Evolutionary conservation across 1,140 invertebrate species (phyloP).

Genomic region (Saxidomus purpurata): DNA sequence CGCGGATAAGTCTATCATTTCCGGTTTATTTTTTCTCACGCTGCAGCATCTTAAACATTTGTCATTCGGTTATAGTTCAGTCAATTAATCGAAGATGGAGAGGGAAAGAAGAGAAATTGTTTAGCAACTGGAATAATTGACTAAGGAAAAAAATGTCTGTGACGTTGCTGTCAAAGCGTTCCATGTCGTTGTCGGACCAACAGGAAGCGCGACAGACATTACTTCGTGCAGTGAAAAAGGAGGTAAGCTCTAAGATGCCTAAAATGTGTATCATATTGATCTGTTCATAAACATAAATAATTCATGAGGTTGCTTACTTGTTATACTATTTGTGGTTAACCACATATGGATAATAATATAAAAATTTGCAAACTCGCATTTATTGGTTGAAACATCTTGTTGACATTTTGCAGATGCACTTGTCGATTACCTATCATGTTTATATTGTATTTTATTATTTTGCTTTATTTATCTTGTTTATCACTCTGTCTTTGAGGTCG

Average conservation of each 20-base stretch:
- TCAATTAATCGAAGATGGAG: slow-evolving; percentile 40
- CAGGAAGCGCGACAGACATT: slow-evolving; percentile 91
- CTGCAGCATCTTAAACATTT: slow-evolving; percentile 9
- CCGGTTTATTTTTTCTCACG: neutral
- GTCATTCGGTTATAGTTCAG: slow-evolving; percentile 33
- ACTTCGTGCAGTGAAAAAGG: slow-evolving; percentile 93
- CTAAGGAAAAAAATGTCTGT: slow-evolving; percentile 42
- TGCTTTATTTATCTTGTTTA: no score
- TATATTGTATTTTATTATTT: no score
- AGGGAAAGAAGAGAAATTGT: neutral
- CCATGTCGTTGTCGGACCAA: slow-evolving; percentile 48
- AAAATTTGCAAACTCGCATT: neutral
- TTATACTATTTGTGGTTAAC: slow-evolving; percentile 21
- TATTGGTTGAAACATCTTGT: neutral
- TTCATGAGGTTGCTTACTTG: slow-evolving; percentile 39
- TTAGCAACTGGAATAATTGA: slow-evolving; percentile 5
- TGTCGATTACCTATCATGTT: no score
- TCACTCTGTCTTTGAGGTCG: no score
- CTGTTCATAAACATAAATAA: slow-evolving; percentile 63
- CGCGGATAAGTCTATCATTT: no score
- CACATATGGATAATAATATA: neutral
- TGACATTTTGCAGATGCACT: neutral
- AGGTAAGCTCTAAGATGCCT: slow-evolving; percentile 88
- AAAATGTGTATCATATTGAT: slow-evolving; percentile 39
- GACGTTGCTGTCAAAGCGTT: slow-evolving; percentile 43